phyloP scores from a whole-genome alignment of 2,888 invertebrate genomes.

The Oscheius sp. region DNA sequence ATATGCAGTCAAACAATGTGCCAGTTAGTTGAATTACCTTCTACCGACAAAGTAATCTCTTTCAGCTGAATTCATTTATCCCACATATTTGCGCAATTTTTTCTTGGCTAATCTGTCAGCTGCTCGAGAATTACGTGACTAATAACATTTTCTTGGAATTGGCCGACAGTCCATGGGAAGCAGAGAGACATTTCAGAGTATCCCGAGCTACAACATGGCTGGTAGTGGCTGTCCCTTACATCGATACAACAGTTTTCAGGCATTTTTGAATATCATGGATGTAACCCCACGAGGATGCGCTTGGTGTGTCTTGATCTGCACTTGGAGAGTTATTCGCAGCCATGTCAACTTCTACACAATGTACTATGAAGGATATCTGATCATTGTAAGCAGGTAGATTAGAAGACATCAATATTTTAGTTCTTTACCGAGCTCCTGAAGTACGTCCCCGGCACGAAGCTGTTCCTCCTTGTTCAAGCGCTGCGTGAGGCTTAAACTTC shows the following conservation, averaged over 20 bases:
- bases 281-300: slow-evolving; percentile 12
- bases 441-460: slow-evolving; percentile 1
- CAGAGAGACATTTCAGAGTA: neutral
- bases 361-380: slow-evolving; percentile 23
- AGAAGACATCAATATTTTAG: neutral
- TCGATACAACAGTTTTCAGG: neutral
- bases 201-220: neutral
- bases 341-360: slow-evolving; percentile 4
- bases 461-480: neutral
- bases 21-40: neutral
- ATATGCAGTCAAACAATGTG: neutral
- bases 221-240: too few species aligned
- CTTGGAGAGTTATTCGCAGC: neutral
- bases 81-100: slow-evolving; percentile 14
- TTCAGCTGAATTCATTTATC: slow-evolving; percentile 4
- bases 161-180: neutral
- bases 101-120: slow-evolving; percentile 11
- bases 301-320: slow-evolving; percentile 10
- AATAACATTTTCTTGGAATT: slow-evolving; percentile 5
- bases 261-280: neutral
- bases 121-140: slow-evolving; percentile 1
- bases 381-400: neutral
- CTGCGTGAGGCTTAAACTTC: neutral
- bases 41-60: neutral
- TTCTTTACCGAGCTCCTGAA: slow-evolving; percentile 6